phyloP scores from a whole-genome alignment of 2,888 invertebrate genomes.

The Drosophila quasianomalipes region DNA sequence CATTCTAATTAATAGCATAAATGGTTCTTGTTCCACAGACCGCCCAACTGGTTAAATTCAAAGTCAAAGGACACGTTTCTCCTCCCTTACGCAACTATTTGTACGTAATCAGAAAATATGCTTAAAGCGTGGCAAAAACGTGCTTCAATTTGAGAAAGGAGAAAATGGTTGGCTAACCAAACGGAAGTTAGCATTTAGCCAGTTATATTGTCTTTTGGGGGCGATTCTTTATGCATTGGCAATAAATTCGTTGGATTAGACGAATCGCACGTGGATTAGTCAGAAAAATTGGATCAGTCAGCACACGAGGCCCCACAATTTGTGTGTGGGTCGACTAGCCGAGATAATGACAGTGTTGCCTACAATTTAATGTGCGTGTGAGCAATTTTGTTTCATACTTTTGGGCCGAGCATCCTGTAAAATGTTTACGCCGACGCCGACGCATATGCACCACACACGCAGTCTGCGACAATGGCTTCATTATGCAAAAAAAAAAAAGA shows the following conservation, averaged over 20 bases:
- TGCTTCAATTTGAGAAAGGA: conserved; percentile 25
- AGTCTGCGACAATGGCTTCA: conserved; percentile 40
- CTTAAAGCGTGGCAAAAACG: conserved; percentile 26
- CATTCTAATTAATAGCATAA: conserved; percentile 57
- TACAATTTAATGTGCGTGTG: conserved; percentile 39
- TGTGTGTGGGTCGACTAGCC: conserved; percentile 29
- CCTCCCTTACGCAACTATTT: conserved; percentile 21
- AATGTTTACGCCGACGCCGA: conserved; percentile 38
- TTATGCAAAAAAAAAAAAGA: conserved; percentile 25
- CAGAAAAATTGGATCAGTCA: not conserved
- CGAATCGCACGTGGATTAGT: conserved; percentile 38
- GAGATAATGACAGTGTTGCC: conserved; percentile 48
- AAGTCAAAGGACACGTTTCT: conserved; percentile 19
- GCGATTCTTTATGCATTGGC: conserved; percentile 32
- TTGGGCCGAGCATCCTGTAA: conserved; percentile 15
- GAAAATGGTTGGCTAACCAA: not conserved
- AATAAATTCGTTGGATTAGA: conserved; percentile 33
- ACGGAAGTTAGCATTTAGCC: conserved; percentile 19
- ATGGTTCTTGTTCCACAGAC: conserved; percentile 28
- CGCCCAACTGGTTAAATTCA: conserved; percentile 21
- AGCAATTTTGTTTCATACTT: conserved; percentile 65
- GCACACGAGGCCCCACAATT: conserved; percentile 10
- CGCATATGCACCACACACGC: conserved; percentile 30
- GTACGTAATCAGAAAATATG: conserved; percentile 53
- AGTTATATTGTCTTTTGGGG: conserved; percentile 30